phyloP scores from a whole-genome alignment of 2,888 invertebrate genomes.

The Epirrhoe tristata region DNA sequence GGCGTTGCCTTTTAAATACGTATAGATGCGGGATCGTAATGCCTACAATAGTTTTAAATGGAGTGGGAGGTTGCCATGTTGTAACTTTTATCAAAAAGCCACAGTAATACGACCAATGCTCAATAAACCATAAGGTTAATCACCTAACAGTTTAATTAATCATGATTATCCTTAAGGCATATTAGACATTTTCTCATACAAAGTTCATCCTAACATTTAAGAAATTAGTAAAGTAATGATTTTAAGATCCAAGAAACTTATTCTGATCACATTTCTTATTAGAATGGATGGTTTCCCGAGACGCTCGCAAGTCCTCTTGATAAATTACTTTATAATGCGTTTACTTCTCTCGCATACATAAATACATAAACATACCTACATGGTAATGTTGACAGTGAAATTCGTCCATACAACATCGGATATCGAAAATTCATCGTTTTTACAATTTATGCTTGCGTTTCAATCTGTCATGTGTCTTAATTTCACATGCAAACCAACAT shows the following conservation, averaged over 20 bases:
- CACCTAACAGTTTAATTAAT: not conserved
- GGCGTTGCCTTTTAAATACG: too few species aligned
- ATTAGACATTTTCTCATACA: not conserved
- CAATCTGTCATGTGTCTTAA: conserved; percentile 29
- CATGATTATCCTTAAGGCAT: not conserved
- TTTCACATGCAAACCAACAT: conserved; percentile 5
- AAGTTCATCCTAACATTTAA: not conserved
- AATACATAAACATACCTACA: conserved; percentile 24
- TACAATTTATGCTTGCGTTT: conserved; percentile 16
- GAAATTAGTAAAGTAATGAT: not conserved
- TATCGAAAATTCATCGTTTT: conserved; percentile 29
- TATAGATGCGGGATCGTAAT: not conserved
- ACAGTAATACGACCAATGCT: not conserved
- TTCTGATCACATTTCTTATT: conserved; percentile 51
- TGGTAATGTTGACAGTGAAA: conserved; percentile 15
- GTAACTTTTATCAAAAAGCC: not conserved
- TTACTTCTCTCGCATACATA: conserved; percentile 42
- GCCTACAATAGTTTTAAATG: not conserved
- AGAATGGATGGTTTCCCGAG: conserved; percentile 60
- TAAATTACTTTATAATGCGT: conserved; percentile 59
- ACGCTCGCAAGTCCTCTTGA: conserved; percentile 52
- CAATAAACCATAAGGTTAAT: not conserved
- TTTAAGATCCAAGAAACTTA: conserved; percentile 34
- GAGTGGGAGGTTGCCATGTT: not conserved
- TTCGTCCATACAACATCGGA: conserved; percentile 22